Evolutionary conservation across 2,797 vertebrate genomes (phyloP).

Genomic region (Tragelaphus eurycerus): DNA sequence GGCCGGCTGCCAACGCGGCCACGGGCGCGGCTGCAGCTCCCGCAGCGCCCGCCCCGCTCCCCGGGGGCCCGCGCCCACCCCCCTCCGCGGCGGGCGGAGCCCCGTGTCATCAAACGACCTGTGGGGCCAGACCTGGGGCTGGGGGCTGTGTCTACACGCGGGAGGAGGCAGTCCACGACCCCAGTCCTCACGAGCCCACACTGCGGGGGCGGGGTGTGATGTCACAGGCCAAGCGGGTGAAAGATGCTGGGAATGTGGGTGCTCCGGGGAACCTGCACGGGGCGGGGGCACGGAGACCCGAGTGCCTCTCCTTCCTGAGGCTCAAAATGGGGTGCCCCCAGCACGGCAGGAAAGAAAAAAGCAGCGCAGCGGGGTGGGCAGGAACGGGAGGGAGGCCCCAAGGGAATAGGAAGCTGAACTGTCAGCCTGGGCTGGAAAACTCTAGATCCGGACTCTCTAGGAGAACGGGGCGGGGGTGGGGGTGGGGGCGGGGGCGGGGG

Average conservation of each 20-base stretch:
- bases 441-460: rapidly evolving
- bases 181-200: neutral
- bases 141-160: neutral
- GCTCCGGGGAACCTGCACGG: no score
- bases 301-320: neutral
- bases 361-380: no score
- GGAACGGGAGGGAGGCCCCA: neutral
- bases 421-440: neutral
- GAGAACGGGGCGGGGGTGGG: rapidly evolving
- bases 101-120: neutral
- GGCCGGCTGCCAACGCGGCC: neutral
- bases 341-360: neutral
- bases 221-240: neutral
- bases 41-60: neutral
- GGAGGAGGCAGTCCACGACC: neutral
- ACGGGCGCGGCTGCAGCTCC: neutral
- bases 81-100: neutral
- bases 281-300: rapidly evolving
- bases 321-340: neutral
- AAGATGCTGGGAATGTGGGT: neutral
- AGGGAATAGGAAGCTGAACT: rapidly evolving
- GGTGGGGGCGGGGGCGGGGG: no score
- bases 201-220: no score
- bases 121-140: no score
- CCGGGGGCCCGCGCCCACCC: neutral